Percentiles rank a stretch among this genome's conserved stretches.
Evolutionary conservation across 2,113 vertebrate genomes (phyloP).

Genomic region (Nycticebus coucang): DNA sequence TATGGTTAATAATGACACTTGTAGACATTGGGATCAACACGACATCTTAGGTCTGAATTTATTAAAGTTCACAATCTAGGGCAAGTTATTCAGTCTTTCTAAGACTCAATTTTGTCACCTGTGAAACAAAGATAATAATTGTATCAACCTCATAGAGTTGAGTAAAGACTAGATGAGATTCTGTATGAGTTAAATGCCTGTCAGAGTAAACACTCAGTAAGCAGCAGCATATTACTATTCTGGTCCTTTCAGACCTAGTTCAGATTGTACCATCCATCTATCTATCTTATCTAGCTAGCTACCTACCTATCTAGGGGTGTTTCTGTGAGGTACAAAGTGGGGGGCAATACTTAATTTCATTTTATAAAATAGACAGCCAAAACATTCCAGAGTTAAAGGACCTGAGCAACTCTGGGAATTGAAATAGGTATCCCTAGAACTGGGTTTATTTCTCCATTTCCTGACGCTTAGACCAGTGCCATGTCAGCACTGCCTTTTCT

Average conservation of each 20-base stretch:
- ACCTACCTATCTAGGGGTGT: background rate
- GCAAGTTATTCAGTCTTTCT: background rate
- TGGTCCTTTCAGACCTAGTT: background rate
- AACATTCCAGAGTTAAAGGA: background rate
- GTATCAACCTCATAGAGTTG: background rate
- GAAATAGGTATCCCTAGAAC: background rate
- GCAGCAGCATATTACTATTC: background rate
- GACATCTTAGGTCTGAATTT: background rate
- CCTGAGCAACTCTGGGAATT: background rate
- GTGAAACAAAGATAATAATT: conserved; percentile 27
- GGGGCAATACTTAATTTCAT: background rate
- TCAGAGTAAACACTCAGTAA: background rate
- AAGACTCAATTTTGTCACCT: background rate
- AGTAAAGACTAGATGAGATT: conserved; percentile 4
- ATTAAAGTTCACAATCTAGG: background rate
- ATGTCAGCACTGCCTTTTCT: background rate
- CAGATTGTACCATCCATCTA: background rate
- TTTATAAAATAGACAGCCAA: conserved; percentile 26
- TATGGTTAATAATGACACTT: background rate
- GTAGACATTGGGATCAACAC: background rate
- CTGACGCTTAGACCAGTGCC: background rate
- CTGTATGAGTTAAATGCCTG: background rate
- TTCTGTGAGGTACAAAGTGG: background rate
- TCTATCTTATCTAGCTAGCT: background rate
- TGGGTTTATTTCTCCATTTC: background rate